phyloP scores from a whole-genome alignment of 1,140 invertebrate species.

The Trichonephila clavipes region DNA sequence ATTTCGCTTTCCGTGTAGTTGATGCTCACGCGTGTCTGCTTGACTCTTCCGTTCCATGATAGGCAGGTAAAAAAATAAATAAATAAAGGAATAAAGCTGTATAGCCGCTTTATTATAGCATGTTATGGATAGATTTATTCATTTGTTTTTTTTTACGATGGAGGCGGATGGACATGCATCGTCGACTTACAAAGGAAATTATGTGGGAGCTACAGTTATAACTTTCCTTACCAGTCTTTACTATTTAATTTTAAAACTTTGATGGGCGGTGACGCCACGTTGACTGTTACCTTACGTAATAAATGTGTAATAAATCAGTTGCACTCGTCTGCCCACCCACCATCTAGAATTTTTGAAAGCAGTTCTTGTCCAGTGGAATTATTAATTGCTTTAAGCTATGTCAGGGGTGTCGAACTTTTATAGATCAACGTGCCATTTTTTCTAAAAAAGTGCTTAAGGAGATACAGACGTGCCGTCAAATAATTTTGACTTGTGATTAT shows the following conservation, averaged over 20 bases:
- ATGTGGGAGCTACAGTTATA: background rate
- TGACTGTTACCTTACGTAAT: background rate
- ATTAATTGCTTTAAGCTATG: too few relatives aligned
- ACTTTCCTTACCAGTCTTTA: background rate
- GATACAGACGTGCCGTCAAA: too few relatives aligned
- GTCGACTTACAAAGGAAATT: background rate
- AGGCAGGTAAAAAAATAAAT: background rate
- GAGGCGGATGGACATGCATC: background rate
- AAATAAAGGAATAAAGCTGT: too few relatives aligned
- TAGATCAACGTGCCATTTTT: too few relatives aligned
- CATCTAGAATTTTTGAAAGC: too few relatives aligned
- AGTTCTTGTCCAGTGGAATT: too few relatives aligned
- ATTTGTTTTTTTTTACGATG: background rate
- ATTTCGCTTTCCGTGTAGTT: background rate
- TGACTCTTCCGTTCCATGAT: background rate
- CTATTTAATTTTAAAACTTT: background rate
- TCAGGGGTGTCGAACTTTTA: too few relatives aligned
- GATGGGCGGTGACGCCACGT: background rate
- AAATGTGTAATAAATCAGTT: background rate
- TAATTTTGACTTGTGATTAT: too few relatives aligned
- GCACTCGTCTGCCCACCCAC: too few relatives aligned
- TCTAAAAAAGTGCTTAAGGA: too few relatives aligned
- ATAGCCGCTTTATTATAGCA: background rate
- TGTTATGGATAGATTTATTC: background rate
- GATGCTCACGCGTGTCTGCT: background rate